A percentile compares a stretch with the other conserved stretches of the same genome.
These are phyloP conservation scores for human (Homo sapiens) DNA, from an alignment of 2,113 vertebrate genomes.

Conservation along the genomic window DNA sequence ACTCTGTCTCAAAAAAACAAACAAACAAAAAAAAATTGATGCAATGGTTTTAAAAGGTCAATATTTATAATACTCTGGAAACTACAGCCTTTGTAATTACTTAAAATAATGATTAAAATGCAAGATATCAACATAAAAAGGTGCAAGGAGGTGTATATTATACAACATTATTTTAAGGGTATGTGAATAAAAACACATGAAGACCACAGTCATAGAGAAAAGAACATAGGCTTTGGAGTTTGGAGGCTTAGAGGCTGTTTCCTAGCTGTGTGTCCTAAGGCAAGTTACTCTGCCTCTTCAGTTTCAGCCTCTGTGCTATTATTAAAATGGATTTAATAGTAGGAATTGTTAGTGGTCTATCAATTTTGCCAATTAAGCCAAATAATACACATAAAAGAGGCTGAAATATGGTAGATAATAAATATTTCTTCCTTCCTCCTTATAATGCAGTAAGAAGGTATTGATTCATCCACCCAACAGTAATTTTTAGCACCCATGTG, in stretches of 20 bases:
- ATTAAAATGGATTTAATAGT: neutral
- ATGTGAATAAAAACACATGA: neutral
- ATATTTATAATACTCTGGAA: neutral
- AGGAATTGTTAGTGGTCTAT: too few species aligned
- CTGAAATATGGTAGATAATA: neutral
- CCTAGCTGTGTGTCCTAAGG: neutral
- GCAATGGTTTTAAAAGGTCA: neutral
- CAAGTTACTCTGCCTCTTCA: neutral
- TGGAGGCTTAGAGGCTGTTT: neutral
- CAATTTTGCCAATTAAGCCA: neutral
- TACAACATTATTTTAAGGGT: neutral
- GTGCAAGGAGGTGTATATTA: neutral
- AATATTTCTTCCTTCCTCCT: neutral
- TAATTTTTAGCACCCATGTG: slow-evolving; percentile 8
- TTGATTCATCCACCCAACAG: neutral
- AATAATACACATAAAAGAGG: neutral
- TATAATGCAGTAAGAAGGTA: neutral
- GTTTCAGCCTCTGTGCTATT: neutral
- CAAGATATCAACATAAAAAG: neutral
- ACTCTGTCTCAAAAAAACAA: too few species aligned
- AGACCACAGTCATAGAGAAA: neutral
- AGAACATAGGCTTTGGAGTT: neutral
- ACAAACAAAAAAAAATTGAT: neutral
- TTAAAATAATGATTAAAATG: neutral
- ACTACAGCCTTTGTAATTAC: neutral